Percentiles rank a stretch among this genome's conserved stretches.
phyloP scores from a whole-genome alignment of 2,113 vertebrate species.

The Oostethus manadensis region DNA sequence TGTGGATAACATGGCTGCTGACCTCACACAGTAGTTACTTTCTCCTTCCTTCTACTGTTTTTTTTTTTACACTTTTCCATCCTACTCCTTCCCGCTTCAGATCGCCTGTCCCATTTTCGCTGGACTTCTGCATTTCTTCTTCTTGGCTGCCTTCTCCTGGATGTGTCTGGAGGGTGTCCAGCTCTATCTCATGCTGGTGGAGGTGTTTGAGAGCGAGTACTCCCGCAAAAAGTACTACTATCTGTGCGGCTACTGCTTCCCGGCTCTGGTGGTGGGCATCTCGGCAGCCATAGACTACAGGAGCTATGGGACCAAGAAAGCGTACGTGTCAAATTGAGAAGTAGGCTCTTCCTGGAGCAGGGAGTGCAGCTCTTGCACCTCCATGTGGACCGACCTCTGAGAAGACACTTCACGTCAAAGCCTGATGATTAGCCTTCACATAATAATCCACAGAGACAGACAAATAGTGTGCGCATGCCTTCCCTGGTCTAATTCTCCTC shows the following conservation, averaged over 20 bases:
- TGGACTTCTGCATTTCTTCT: constrained; percentile 89
- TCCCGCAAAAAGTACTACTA: constrained; percentile 92
- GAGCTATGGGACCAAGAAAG: constrained; percentile 92
- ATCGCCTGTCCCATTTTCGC: constrained; percentile 89
- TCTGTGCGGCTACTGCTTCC: constrained; percentile 89
- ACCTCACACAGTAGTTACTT: background rate
- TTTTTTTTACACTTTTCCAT: constrained; percentile 5
- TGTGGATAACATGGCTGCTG: too few species aligned
- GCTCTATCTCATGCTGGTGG: constrained; percentile 89
- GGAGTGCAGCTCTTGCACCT: constrained; percentile 45
- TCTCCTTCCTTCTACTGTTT: constrained; percentile 5
- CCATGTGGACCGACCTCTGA: constrained; percentile 52
- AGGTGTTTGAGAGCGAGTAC: constrained; percentile 89
- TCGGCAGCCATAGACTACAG: constrained; percentile 90
- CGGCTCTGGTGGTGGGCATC: constrained; percentile 86
- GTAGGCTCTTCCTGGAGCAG: constrained; percentile 59
- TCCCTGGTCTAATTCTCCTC: constrained; percentile 35
- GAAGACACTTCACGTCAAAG: constrained; percentile 63
- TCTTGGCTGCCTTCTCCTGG: constrained; percentile 92
- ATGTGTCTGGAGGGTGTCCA: constrained; percentile 91
- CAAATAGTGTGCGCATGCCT: constrained; percentile 39
- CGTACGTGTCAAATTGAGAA: constrained; percentile 79
- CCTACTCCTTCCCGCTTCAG: constrained; percentile 48
- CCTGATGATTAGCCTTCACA: constrained; percentile 67
- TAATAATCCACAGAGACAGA: constrained; percentile 62